These are phyloP conservation scores for Carettochelys insculpta DNA, from an alignment of 2,113 vertebrate species.

Conservation along the genomic window DNA sequence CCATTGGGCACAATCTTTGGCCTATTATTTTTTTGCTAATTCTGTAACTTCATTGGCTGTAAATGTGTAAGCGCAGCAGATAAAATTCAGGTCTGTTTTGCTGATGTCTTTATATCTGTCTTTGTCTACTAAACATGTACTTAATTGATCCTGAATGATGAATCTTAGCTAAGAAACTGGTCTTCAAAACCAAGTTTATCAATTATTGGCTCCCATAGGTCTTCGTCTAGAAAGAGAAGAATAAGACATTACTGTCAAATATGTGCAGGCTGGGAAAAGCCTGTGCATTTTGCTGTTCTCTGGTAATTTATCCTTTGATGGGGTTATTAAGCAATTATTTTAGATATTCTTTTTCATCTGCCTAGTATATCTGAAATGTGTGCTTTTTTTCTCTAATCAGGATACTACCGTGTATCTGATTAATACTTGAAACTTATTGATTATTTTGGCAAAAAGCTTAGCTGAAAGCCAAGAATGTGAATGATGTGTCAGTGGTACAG, in stretches of 20 bases:
- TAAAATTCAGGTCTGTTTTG: background rate
- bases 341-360: constrained; percentile 34
- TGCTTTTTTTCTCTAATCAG: background rate
- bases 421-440: constrained; percentile 35
- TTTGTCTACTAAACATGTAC: background rate
- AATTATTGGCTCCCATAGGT: background rate
- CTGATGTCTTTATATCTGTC: background rate
- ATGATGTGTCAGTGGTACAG: background rate
- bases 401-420: constrained; percentile 33
- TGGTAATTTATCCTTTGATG: constrained; percentile 31
- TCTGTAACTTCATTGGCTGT: background rate
- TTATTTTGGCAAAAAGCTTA: background rate
- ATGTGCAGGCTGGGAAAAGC: background rate
- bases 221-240: background rate
- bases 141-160: constrained; percentile 15
- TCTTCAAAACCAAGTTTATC: background rate
- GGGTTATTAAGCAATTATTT: constrained; percentile 28
- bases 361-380: constrained; percentile 47
- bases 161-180: background rate
- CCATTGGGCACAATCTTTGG: background rate
- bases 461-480: constrained; percentile 7
- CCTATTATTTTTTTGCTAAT: background rate
- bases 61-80: background rate
- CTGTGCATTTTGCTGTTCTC: constrained; percentile 14
- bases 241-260: background rate